Evolutionary conservation across 2,888 invertebrate genomes (phyloP).

Genomic region (Drosophila kuntzei): DNA sequence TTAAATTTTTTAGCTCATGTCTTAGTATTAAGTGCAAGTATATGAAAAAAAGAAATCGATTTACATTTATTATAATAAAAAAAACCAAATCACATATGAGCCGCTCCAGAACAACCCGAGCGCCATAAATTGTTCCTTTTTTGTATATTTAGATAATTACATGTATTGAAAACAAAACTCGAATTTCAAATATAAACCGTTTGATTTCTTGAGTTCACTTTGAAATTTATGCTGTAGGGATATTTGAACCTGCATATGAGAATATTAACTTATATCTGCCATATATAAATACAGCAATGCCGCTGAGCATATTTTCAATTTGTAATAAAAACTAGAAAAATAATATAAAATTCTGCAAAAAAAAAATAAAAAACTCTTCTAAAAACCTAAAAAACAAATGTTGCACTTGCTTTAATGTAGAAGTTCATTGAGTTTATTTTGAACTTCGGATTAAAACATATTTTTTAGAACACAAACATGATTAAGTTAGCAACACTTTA

Average conservation of each 20-base stretch:
- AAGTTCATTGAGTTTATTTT: not conserved
- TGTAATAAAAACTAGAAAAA: conserved; percentile 62
- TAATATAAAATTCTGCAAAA: conserved; percentile 55
- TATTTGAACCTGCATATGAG: conserved; percentile 25
- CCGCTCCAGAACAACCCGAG: conserved; percentile 49
- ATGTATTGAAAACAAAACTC: conserved; percentile 44
- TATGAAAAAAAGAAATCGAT: conserved; percentile 78
- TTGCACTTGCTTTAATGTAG: not conserved
- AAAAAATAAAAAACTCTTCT: conserved; percentile 63
- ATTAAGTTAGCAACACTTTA: not conserved
- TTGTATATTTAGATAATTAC: conserved; percentile 79
- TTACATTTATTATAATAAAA: conserved; percentile 83
- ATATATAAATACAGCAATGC: conserved; percentile 27
- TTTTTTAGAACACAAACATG: not conserved
- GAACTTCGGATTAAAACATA: no score
- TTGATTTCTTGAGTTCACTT: conserved; percentile 37
- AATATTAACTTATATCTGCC: conserved; percentile 39
- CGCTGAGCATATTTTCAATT: conserved; percentile 45
- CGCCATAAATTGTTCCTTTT: conserved; percentile 82
- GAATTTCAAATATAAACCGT: conserved; percentile 41
- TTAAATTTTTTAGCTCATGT: conserved; percentile 60
- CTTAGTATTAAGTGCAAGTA: conserved; percentile 74
- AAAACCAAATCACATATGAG: conserved; percentile 63
- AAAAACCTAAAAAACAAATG: conserved; percentile 49
- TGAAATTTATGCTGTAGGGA: conserved; percentile 39